Evolutionary conservation across 2,888 invertebrate genomes (phyloP).

Genomic region (Tholera decimalis): DNA sequence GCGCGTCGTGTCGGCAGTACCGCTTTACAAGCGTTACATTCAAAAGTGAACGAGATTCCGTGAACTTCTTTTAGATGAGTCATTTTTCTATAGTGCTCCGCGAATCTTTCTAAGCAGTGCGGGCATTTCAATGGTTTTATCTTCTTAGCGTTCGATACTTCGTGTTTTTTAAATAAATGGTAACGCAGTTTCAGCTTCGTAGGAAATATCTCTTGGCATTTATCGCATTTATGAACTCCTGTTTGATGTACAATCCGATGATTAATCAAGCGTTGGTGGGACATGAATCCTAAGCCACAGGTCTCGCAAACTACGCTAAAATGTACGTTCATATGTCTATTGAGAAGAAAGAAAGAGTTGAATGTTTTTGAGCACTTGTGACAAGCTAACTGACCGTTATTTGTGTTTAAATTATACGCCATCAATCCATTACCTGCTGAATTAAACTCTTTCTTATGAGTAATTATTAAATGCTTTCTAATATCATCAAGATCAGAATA

Average conservation of each 20-base stretch:
- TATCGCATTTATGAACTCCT: constrained; percentile 83
- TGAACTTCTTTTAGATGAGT: constrained; percentile 85
- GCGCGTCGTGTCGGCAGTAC: constrained; percentile 82
- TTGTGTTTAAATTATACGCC: constrained; percentile 81
- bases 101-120: constrained; percentile 85
- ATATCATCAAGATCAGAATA: constrained; percentile 84
- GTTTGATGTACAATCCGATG: constrained; percentile 85
- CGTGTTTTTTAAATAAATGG: constrained; percentile 84
- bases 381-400: constrained; percentile 80
- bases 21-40: constrained; percentile 81
- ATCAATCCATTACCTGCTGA: constrained; percentile 85
- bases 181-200: constrained; percentile 85
- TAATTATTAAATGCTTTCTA: constrained; percentile 76
- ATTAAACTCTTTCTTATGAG: constrained; percentile 86
- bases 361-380: constrained; percentile 84
- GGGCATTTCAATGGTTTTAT: constrained; percentile 86
- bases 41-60: constrained; percentile 84
- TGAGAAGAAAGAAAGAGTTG: constrained; percentile 85
- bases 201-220: constrained; percentile 82
- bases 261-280: constrained; percentile 83
- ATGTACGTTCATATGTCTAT: constrained; percentile 87
- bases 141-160: constrained; percentile 80
- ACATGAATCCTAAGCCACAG: constrained; percentile 87
- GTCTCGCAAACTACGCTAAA: constrained; percentile 87
- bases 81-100: constrained; percentile 87